phyloP scores from a whole-genome alignment of 2,113 vertebrate genomes.

The Ancistrus triradiatus region DNA sequence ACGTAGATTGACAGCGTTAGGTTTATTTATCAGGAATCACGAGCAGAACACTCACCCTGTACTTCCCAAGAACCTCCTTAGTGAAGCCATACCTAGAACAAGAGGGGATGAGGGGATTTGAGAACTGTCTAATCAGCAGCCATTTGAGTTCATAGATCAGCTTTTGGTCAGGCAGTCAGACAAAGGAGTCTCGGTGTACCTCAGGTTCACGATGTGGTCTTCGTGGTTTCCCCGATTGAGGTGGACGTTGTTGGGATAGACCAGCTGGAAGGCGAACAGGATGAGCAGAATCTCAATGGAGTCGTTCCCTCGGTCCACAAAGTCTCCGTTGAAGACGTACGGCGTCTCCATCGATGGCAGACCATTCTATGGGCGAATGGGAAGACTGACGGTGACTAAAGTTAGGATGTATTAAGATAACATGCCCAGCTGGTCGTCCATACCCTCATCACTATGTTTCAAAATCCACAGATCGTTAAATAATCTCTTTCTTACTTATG shows the following conservation, averaged over 20 bases:
- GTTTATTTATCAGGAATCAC: not conserved
- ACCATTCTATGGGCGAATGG: constrained; percentile 74
- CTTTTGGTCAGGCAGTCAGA: too few species aligned
- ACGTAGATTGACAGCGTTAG: too few species aligned
- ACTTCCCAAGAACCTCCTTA: constrained; percentile 88
- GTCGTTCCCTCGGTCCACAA: constrained; percentile 86
- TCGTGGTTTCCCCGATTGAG: constrained; percentile 92
- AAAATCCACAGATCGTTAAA: too few species aligned
- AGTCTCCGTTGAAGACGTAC: constrained; percentile 91
- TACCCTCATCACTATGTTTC: too few species aligned
- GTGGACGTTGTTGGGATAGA: constrained; percentile 85
- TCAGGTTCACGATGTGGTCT: constrained; percentile 87
- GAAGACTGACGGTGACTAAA: not conserved
- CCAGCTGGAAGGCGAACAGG: constrained; percentile 84
- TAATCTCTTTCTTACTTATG: too few species aligned
- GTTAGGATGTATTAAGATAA: too few species aligned
- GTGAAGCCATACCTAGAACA: constrained; percentile 83
- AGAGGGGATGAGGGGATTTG: too few species aligned
- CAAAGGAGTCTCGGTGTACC: constrained; percentile 66
- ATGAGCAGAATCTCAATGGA: constrained; percentile 88
- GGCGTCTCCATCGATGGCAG: constrained; percentile 83
- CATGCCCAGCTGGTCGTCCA: too few species aligned
- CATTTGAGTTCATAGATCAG: too few species aligned
- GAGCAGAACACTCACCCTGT: constrained; percentile 68
- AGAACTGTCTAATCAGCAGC: too few species aligned